Evolutionary conservation across 2,888 invertebrate genomes (phyloP), one percentile per base, ranked within the genome.

Genomic region (Sialis fuliginosa): DNA sequence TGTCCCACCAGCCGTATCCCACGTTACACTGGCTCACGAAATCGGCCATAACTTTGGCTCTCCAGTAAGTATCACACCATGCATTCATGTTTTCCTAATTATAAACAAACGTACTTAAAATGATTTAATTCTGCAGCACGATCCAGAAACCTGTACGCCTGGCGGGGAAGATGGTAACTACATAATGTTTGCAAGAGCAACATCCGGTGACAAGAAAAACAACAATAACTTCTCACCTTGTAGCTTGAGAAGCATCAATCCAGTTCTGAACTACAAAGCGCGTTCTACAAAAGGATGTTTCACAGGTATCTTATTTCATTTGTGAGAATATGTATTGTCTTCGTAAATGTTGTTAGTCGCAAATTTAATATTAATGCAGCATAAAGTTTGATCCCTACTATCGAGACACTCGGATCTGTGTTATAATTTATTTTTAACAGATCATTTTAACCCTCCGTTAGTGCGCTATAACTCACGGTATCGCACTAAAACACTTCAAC

Each of bases 21-120:
- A 96, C 67, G 89, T 97, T 54, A 98, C 97, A 4, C 75, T 98
- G 54, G 97, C 97, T 10, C 98, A 98, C 68, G 98, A 98, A 72
- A 93, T 98, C 59, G 98, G 97, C 48, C 97, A 98, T 69, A 98
- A 97, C 69, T 97, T 98, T 63, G 97, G 97, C 53, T 92, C 92
- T 46, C 93, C 93, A 64, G 91, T 91, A 70, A 75, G 77, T 71
- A 53, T 47, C 35, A 35, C 22, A 33, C 37, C 13, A 43, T n/a
- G 6, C 33, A 5, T 48, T 42, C 34, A 2, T 22, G 22, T 22
- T 22, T 22, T 22, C 22, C 22, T 22, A 22, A 22, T 22, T 22
- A 22, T 22, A 22, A 22, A 22, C 22, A 22, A 22, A 22, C 22
- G 22, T 22, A 22, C 22, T 22, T 4, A 22, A 22, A 22, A 22